Base-by-base conservation (phyloP, 64 coral and sea anemone species). In the Montipora cactus region DNA sequence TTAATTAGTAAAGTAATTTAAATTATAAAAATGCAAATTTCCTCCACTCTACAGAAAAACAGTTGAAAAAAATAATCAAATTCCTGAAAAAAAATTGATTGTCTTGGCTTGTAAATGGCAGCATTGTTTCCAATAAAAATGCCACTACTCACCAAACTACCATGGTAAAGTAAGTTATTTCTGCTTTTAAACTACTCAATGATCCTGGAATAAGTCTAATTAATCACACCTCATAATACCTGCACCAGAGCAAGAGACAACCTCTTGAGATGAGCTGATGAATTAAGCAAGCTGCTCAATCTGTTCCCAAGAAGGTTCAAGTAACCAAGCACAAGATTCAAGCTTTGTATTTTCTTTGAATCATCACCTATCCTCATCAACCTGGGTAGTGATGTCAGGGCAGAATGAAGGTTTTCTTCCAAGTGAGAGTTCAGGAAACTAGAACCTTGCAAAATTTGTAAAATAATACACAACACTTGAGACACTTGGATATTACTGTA, bases 221-320 rank as follows among this genome's bases (percentile, higher is more conserved):
- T 9, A 89, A n/a, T 49, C 1, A 68, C 7, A 37, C 46, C 6
- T 18, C 10, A 37, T 4, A 9, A 7, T 58, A 98, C 97, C 97
- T 98, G 97, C 15, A 94, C 67, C 18, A 98, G 80, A 21, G 97
- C 94, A 74, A 94, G 80, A 13, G 94, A 98, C n/a, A 98, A 89
- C 67, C 97, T 96, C 79, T 94, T 95, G 3, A 98, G 64, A 64
- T 96, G 91, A 59, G 94, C 70, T 14, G 59, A 80, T 53, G 97
- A 94, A 50, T 93, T 94, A 18, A 98, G 84, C 5, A 95, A 77
- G 44, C 71, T 51, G 21, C 53, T 82, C 3, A 98, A 47, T 77
- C 87, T 88, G 45, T 90, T 73, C 79, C 86, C 91, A 69, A 98
- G 88, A 77, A 98, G 89, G 10, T 72, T 51, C 8, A 98, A 49